Base-by-base conservation (phyloP, 2,888 invertebrate species). In the Thelaira solivaga region DNA sequence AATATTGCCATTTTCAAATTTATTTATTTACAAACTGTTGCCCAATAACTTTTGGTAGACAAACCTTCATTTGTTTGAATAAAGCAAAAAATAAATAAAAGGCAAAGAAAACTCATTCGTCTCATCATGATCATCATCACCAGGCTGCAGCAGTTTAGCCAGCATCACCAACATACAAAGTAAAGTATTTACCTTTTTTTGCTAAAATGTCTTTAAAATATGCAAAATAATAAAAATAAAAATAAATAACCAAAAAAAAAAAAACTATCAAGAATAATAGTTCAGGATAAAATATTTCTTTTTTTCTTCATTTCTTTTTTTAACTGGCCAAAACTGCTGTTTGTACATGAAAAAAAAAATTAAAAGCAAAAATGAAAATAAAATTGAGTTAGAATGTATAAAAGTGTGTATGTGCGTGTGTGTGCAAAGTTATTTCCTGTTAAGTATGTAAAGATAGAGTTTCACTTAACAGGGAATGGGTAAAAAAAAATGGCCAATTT, bases 1-100 rank as follows among this genome's bases (percentile, higher is more conserved):
- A 68, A 75, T 68, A 68, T 75, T 68, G 53, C 61, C 74, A 75
- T 67, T 75, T 75, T 53, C 39, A 62, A 75, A 68, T 75, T 75
- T 13, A 20, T 18, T 4, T 34, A 36, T 61, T 39, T 61, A 45
- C 67, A 74, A 73, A 73, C 65, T 67, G 59, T 36, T 34, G 59
- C 22, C 49, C 49, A 49, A 69, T 51, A 51, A 16, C 7, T 34
- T 68, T 51, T 61, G 24, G 43, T 36, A 45, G 53, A 53, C 36
- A 62, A 53, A 24, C 41, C 24, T 39, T 43, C 29, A 16, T 41
- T 41, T 64, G 49, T 26, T 22, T 13, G 16, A 31, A 24, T 22
- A 49, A n/a, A 68, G 8, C 34, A 3, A 65, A 6, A 31, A 13
- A 4, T 31, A 41, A n/a, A n/a, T n/a, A n/a, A n/a, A n/a, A n/a